Percentiles rank a stretch among this genome's conserved stretches.
These are phyloP conservation scores for Paratilapia polleni DNA, from an alignment of 2,113 vertebrate species.

Conservation along the genomic window DNA sequence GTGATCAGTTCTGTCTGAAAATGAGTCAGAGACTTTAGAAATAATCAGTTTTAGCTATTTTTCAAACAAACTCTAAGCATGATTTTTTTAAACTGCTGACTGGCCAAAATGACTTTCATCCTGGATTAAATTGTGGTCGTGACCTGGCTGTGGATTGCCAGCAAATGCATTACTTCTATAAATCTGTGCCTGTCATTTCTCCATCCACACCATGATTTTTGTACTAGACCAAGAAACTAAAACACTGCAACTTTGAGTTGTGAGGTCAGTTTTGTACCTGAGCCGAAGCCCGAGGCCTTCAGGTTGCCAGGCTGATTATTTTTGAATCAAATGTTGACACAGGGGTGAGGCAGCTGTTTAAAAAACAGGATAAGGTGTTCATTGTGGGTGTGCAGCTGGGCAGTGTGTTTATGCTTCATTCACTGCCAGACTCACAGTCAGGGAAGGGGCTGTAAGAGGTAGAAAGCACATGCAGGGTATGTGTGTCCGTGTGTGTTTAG, in stretches of 20 bases:
- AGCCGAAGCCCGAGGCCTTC: background rate
- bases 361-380: constrained; percentile 74
- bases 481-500: background rate
- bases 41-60: background rate
- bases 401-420: constrained; percentile 47
- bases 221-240: background rate
- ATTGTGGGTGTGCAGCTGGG: constrained; percentile 49
- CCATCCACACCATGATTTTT: background rate
- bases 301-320: constrained; percentile 45
- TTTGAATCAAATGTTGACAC: constrained; percentile 48
- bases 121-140: background rate
- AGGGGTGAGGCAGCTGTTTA: constrained; percentile 49
- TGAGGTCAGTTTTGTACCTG: background rate
- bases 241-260: background rate
- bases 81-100: background rate
- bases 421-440: constrained; percentile 40
- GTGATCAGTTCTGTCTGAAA: background rate
- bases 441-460: constrained; percentile 23
- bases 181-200: constrained; percentile 17
- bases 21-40: background rate
- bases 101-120: background rate
- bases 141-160: background rate
- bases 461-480: background rate
- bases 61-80: background rate
- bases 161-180: background rate